A percentile compares a stretch with the other conserved stretches of the same genome.
Evolutionary conservation across 2,113 vertebrate species (phyloP).

Genomic region (Brachyistius frenatus): DNA sequence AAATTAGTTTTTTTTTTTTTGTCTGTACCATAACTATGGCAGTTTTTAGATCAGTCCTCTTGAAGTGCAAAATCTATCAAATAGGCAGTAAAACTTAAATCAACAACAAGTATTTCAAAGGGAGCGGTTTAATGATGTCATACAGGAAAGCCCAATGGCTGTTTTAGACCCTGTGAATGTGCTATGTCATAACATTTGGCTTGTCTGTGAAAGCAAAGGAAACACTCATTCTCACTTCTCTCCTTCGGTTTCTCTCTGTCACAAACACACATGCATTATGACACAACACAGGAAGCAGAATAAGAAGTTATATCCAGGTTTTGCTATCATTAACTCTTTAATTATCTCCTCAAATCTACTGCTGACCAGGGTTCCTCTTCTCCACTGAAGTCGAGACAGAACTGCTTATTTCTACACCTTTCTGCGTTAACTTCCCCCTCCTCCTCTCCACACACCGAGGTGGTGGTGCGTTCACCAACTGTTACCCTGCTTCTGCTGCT

Average conservation of each 20-base stretch:
- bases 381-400: constrained; percentile 6
- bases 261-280: not conserved
- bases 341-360: constrained; percentile 6
- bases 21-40: not conserved
- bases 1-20: constrained; percentile 7
- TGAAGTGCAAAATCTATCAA: not conserved
- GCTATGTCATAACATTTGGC: constrained; percentile 51
- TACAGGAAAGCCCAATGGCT: constrained; percentile 62
- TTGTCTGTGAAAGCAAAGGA: constrained; percentile 36
- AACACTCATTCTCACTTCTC: constrained; percentile 15
- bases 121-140: constrained; percentile 66
- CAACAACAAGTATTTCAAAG: constrained; percentile 21
- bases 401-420: constrained; percentile 41
- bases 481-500: constrained; percentile 36
- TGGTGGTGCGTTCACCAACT: constrained; percentile 52
- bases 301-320: not conserved
- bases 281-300: constrained; percentile 21
- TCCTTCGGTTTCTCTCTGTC: not conserved
- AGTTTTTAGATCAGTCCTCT: not conserved
- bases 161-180: constrained; percentile 49
- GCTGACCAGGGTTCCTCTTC: constrained; percentile 38
- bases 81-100: constrained; percentile 4
- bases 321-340: not conserved
- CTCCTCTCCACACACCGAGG: constrained; percentile 45
- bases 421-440: constrained; percentile 55